Percentiles rank a stretch among this genome's conserved stretches.
Conservation (phyloP, 2,113 vertebrate species). For the Pleuronectes platessa region DNA sequence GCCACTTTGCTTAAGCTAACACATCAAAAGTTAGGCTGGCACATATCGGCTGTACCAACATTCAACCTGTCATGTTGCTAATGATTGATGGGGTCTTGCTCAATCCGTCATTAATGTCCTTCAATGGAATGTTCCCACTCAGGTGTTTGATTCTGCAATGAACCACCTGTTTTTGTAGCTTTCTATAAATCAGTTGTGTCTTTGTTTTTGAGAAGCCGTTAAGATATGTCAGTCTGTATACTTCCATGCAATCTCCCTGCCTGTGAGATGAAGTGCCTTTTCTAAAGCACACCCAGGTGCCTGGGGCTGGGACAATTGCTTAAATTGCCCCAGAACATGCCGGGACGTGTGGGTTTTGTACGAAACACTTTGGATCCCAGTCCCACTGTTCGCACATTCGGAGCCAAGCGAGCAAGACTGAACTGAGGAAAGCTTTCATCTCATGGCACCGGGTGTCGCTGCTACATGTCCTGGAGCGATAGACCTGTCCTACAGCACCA, state of each 20-base stretch:
- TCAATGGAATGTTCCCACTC: neutral
- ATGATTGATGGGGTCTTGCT: neutral
- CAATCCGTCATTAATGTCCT: neutral
- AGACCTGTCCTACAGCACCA: conserved; percentile 51
- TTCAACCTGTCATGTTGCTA: neutral
- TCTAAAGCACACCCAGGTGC: conserved; percentile 59
- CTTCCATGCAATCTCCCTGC: conserved; percentile 22
- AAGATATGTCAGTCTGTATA: conserved; percentile 46
- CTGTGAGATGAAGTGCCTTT: conserved; percentile 32
- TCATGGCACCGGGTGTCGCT: conserved; percentile 28
- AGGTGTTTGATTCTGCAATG: conserved; percentile 4
- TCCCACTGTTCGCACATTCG: conserved; percentile 12
- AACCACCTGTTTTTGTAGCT: conserved; percentile 13
- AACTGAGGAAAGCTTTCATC: conserved; percentile 30
- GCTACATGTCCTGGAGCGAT: conserved; percentile 19
- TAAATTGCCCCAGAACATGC: conserved; percentile 61
- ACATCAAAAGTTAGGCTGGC: neutral
- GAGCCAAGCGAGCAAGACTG: conserved; percentile 33
- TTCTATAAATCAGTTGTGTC: conserved; percentile 13
- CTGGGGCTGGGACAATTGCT: conserved; percentile 59
- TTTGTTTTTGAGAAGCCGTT: neutral
- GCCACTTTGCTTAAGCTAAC: neutral
- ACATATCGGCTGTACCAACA: neutral
- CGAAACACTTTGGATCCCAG: conserved; percentile 36
- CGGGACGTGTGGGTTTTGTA: conserved; percentile 50